Base-by-base conservation (phyloP, 2,888 invertebrate genomes). In the Cryptocheilus praepositus region DNA sequence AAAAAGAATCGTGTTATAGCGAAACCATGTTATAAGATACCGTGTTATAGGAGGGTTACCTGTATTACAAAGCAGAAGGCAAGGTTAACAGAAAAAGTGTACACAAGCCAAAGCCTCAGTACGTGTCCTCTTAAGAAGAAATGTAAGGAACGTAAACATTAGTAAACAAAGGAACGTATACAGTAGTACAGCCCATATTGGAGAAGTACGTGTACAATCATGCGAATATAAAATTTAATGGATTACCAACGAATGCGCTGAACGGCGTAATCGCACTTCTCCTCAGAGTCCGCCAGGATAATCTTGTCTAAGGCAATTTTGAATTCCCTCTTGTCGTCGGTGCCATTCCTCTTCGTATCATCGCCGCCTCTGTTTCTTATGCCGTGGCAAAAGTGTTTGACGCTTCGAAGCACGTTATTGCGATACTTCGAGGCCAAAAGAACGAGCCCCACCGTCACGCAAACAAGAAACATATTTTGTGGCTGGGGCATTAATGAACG, bases 231-330 rank as follows among this genome's bases (percentile, higher is more conserved):
- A 36, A 36, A 8, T 8, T 36, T 11, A 36, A 36, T 44, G 45
- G 65, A 51, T 83, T 84, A 88, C 88, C 85, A 74, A 80, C 80
- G 82, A 84, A 88, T 86, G 82, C 84, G 83, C 78, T 88, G 84
- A 80, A 88, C 80, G 70, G 88, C 88, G 71, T 85, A 84, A 81
- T 88, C 86, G 70, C 87, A 87, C 73, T 85, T 85, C 72, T 88
- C 86, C 66, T 81, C 81, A 36, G 88, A 85, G 77, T 88, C 88
- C 13, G 83, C 88, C 71, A 88, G 68, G 74, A 88, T 88, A 61
- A 88, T 79, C 64, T 86, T 82, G 61, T 86, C 82, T 44, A 83
- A 74, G 44, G 79, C 61, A 36, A 85, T 71, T 46, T 82, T 81
- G 15, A 76, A 55, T 67, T 77, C 72, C 56, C 74, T 71, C 45